Evolutionary conservation across 2,888 invertebrate genomes (phyloP), one percentile per base, ranked within the genome.

Genomic region (Xestia sexstrigata): DNA sequence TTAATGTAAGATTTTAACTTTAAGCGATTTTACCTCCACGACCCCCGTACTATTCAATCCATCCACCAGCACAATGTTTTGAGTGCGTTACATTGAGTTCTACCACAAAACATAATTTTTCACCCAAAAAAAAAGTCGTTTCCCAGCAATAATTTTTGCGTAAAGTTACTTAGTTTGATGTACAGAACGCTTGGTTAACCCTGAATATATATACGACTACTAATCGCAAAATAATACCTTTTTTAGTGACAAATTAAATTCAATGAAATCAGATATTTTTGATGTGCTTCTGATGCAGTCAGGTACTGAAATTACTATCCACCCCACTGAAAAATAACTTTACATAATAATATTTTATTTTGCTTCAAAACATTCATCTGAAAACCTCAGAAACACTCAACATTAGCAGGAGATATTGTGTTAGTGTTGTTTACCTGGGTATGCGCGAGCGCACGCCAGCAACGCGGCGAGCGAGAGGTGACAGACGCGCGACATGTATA

Each of bases 371-470:
- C 49, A 8, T 20, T 20, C 9, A 23, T 52, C 8, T 23, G 52
- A 52, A 23, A 58, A 26, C 26, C 7, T 26, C 58, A 15, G 26
- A 23, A 63, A 7, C 15, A 65, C 39, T 20, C 13, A 39, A 39
- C 8, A 58, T 17, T 23, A 23, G 3, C 52, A 52, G 23, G 0
- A 52, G 23, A 52, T 52, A 23, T 52, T 52, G 52, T 52, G 9
- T 49, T 49, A 20, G 23, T 52, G 52, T 52, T n/a, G 81, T 88
- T 86, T 92, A 95, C 95, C 94, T 94, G 91, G 87, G 69, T 88
- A 87, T 77, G 93, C 92, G 87, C 81, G 76, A 76, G 90, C 92
- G 90, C 89, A 92, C 82, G 89, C 86, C 82, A 93, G 83, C 81
- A 92, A 83, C 82, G 90, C 82, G 67, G 90, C 86, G 69, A 92